Base-by-base conservation (phyloP, 2,888 invertebrate species). In the Hemaris fuciformis region DNA sequence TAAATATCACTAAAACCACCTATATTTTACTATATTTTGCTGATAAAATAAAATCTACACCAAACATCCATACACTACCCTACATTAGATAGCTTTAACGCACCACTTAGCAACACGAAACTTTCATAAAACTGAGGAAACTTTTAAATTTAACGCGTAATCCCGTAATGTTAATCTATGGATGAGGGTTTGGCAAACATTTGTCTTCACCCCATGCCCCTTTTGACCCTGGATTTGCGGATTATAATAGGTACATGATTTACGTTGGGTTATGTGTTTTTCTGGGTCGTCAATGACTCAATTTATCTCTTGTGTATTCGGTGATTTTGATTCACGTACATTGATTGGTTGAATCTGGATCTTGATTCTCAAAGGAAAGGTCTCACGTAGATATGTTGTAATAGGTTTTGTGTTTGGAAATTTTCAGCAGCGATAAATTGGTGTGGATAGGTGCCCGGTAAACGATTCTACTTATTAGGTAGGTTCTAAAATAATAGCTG, bases 141-240 rank as follows among this genome's bases (percentile, higher is more conserved):
- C 61, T 60, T 69, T 67, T 67, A 64, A 69, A 65, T 65, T 67
- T 59, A 41, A 18, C 57, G 25, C 61, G 43, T 57, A 61, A 57
- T 61, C 15, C 45, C 23, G 13, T 34, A 60, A 65, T 73, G 75
- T 74, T 80, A 75, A 78, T 76, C 77, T 63, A 65, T 58, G 69
- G 65, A 60, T 64, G 66, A 64, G 66, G 72, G 71, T 65, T 65
- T 73, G 70, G 70, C 75, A 74, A 76, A 77, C 84, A 74, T 79
- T 77, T 76, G 73, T 75, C 71, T 73, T 74, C 61, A n/a, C n/a
- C 69, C 45, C 68, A 69, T 66, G 64, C 69, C 67, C 73, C 71
- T 69, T 71, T 73, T 68, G 68, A 64, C 67, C 70, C 64, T 64
- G 66, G 65, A 65, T 66, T 63, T 64, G 68, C 66, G 64, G 69